Percentiles rank a stretch among this genome's conserved stretches.
phyloP scores from a whole-genome alignment of 2,797 vertebrate genomes.

The Galago senegalensis region DNA sequence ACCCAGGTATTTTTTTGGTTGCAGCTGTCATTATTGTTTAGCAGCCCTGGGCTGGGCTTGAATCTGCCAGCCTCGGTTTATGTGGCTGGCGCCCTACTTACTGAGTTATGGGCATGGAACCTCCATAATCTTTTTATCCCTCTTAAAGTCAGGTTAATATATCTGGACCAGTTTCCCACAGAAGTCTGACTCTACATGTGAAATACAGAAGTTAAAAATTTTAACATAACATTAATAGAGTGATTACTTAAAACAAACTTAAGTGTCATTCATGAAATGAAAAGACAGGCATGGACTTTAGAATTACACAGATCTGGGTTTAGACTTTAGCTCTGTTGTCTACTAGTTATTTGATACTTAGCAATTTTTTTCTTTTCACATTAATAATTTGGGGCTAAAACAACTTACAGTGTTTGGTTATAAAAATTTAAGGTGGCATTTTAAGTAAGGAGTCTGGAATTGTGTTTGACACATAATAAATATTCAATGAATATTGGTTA shows the following conservation, averaged over 20 bases:
- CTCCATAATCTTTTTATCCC: not conserved
- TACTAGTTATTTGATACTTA: not conserved
- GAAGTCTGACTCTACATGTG: conserved; percentile 4
- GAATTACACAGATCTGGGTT: not conserved
- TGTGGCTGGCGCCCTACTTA: too few species aligned
- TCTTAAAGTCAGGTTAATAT: conserved; percentile 44
- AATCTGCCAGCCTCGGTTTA: too few species aligned
- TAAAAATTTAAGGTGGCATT: not conserved
- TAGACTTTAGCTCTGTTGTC: not conserved
- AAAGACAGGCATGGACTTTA: not conserved
- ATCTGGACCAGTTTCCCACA: not conserved
- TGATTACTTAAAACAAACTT: conserved; percentile 40
- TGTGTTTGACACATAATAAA: conserved; percentile 47
- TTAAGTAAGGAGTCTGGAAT: not conserved
- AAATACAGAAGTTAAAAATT: conserved; percentile 14
- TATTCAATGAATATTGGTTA: conserved; percentile 1
- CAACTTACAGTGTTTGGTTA: not conserved
- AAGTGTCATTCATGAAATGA: conserved; percentile 14
- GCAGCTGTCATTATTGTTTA: too few species aligned
- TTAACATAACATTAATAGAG: conserved; percentile 27
- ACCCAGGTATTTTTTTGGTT: too few species aligned
- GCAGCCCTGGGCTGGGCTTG: too few species aligned
- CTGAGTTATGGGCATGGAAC: too few species aligned
- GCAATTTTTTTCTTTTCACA: conserved; percentile 52
- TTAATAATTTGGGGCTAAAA: conserved; percentile 53